These are phyloP conservation scores for Rynchops niger DNA, from an alignment of 2,113 vertebrate genomes.

Conservation along the genomic window DNA sequence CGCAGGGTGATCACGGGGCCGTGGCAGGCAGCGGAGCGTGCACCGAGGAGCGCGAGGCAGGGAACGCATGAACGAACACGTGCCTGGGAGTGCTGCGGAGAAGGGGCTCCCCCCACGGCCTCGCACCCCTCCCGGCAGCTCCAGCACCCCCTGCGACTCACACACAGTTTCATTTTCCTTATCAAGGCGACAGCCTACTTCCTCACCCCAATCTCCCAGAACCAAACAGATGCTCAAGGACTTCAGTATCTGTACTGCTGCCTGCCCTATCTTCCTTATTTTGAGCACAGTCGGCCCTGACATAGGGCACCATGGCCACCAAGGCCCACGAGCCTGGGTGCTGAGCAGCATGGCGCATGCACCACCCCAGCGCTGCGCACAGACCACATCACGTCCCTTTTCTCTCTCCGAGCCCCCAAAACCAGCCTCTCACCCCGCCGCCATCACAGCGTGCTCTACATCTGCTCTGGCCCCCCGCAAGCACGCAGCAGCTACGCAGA, in stretches of 20 bases:
- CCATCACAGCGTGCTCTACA: fast-evolving
- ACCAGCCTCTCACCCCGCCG: fast-evolving
- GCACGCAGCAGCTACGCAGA: fast-evolving
- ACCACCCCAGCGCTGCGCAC: background rate
- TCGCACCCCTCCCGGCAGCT: background rate
- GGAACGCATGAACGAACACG: background rate
- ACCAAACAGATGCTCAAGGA: background rate
- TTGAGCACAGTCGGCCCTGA: background rate
- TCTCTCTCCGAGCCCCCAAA: background rate
- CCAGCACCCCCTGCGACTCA: background rate
- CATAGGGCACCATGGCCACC: fast-evolving
- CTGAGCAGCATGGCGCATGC: fast-evolving
- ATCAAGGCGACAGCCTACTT: background rate
- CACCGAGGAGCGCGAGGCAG: fast-evolving
- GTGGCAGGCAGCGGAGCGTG: background rate
- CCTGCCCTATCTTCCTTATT: fast-evolving
- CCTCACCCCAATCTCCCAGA: background rate
- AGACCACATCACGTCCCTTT: fast-evolving
- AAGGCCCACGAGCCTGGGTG: fast-evolving
- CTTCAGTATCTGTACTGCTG: background rate
- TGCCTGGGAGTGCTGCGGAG: background rate
- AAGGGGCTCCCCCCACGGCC: background rate
- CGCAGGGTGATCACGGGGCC: fast-evolving
- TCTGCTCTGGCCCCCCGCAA: background rate
- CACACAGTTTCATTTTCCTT: background rate